A percentile compares a stretch with the other conserved stretches of the same genome.
phyloP scores from a whole-genome alignment of 2,888 invertebrate species.

The Latrodectus elegans region DNA sequence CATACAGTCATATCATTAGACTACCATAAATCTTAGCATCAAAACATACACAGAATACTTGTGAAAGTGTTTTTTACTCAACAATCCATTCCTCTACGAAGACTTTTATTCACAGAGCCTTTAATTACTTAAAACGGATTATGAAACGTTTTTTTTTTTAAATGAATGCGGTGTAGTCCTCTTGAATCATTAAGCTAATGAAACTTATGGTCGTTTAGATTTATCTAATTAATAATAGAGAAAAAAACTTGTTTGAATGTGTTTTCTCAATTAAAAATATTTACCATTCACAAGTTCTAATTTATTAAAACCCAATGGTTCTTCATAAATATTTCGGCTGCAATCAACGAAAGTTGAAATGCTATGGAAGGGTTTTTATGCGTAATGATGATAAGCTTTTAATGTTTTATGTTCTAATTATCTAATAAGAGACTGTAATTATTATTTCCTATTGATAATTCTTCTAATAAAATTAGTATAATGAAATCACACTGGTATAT shows the following conservation, averaged over 20 bases:
- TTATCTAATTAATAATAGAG: constrained; percentile 34
- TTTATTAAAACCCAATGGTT: constrained; percentile 3
- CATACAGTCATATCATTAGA: too few relatives aligned
- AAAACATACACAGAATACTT: too few relatives aligned
- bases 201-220: constrained; percentile 30
- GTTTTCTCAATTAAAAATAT: not conserved
- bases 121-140: constrained; percentile 63
- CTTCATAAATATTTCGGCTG: not conserved
- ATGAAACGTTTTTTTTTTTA: constrained; percentile 7
- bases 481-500: too few relatives aligned
- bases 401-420: constrained; percentile 1
- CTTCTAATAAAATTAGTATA: too few relatives aligned
- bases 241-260: constrained; percentile 10
- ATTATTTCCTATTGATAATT: too few relatives aligned
- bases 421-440: too few relatives aligned
- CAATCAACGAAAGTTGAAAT: not conserved
- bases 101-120: constrained; percentile 53
- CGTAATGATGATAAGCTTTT: not conserved
- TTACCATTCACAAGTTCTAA: not conserved
- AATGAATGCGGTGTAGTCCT: constrained; percentile 22
- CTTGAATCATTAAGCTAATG: constrained; percentile 53
- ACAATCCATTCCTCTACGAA: too few relatives aligned
- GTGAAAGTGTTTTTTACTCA: too few relatives aligned
- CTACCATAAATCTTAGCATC: not conserved
- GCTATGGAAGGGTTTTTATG: not conserved